A percentile compares a stretch with the other conserved stretches of the same genome.
Evolutionary conservation across 2,797 vertebrate genomes (phyloP).

Genomic region (Arnoldichthys spilopterus): DNA sequence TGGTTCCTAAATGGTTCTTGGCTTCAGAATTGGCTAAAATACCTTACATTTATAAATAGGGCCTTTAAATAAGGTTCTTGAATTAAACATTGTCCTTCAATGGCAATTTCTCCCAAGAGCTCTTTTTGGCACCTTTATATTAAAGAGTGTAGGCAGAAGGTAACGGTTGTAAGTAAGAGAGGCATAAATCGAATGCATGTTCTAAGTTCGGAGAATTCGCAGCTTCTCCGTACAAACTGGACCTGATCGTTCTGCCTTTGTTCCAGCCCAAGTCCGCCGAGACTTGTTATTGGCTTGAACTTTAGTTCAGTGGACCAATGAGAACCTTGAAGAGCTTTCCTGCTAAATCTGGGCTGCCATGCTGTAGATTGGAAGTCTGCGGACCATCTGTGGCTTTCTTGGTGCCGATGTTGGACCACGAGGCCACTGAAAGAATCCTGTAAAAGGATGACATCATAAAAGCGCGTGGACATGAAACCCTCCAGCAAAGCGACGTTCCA

Average conservation of each 20-base stretch:
- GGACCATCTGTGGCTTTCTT: constrained; percentile 75
- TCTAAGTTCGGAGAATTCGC: constrained; percentile 28
- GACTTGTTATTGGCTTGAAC: constrained; percentile 34
- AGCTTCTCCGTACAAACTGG: constrained; percentile 28
- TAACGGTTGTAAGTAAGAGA: constrained; percentile 9
- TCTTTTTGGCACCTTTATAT: not conserved
- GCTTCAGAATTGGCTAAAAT: too few species aligned
- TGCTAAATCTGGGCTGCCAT: constrained; percentile 61
- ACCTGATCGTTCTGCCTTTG: constrained; percentile 11
- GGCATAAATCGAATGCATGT: constrained; percentile 9
- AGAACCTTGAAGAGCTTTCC: constrained; percentile 42
- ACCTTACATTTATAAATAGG: too few species aligned
- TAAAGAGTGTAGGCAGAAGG: constrained; percentile 2
- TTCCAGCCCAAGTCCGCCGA: constrained; percentile 33
- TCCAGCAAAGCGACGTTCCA: constrained; percentile 38
- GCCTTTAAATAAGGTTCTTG: too few species aligned
- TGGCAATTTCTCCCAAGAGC: not conserved
- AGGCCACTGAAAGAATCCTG: constrained; percentile 66
- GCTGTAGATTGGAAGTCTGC: constrained; percentile 56
- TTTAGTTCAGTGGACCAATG: constrained; percentile 22
- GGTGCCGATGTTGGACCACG: constrained; percentile 57
- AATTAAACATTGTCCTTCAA: not conserved
- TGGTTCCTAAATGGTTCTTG: not conserved
- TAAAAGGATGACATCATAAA: constrained; percentile 70
- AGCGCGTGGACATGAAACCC: constrained; percentile 58